Conservation (phyloP, 2,888 invertebrate species). For the Calameuta pallipes region DNA sequence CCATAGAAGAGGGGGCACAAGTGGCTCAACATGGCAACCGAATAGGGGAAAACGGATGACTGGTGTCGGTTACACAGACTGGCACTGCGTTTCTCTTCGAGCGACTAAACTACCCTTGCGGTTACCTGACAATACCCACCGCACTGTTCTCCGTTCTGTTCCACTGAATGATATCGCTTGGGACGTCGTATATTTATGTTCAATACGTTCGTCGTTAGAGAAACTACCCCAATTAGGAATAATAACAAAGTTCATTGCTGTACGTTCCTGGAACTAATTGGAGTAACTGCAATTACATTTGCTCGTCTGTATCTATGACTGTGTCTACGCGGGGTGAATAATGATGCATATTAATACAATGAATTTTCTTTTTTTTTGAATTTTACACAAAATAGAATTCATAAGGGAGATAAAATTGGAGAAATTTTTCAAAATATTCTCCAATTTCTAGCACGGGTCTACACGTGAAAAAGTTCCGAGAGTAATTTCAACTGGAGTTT, state of each 20-base stretch:
- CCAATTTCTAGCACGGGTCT: neutral
- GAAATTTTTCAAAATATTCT: neutral
- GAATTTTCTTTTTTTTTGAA: neutral
- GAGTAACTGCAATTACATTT: neutral
- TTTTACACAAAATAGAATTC: neutral
- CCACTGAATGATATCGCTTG: conserved; percentile 1
- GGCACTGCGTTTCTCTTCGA: conserved; percentile 48
- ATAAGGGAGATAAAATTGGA: neutral
- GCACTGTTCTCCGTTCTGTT: neutral
- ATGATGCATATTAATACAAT: neutral
- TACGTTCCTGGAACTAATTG: neutral
- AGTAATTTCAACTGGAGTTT: conserved; percentile 45
- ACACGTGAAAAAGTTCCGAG: neutral
- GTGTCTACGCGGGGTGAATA: neutral
- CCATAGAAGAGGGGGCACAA: conserved; percentile 41
- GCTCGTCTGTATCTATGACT: neutral
- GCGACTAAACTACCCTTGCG: conserved; percentile 48
- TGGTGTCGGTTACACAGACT: conserved; percentile 63
- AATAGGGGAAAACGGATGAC: conserved; percentile 56
- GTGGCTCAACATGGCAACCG: conserved; percentile 54
- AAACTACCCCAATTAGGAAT: conserved; percentile 3
- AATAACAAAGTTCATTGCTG: neutral
- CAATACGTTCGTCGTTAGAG: conserved; percentile 9
- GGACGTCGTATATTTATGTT: neutral
- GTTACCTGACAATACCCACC: conserved; percentile 38